These are phyloP conservation scores for Propsilocerus akamusi DNA, from an alignment of 1,140 invertebrate genomes.

Conservation along the genomic window DNA sequence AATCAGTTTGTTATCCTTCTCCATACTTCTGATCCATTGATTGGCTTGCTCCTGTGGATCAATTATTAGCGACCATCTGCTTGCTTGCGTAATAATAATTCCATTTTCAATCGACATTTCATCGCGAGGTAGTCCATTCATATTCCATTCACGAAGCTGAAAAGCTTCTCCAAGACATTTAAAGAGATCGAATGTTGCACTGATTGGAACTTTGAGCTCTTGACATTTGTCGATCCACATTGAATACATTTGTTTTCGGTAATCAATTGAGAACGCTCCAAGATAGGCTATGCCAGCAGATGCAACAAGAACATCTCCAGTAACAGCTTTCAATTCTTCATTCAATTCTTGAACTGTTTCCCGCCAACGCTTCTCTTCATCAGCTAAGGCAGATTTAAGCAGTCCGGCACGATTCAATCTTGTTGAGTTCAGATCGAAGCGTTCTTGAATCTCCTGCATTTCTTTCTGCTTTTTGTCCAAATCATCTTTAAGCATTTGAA, in stretches of 20 bases:
- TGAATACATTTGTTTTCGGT: conserved; percentile 44
- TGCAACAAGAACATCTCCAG: conserved; percentile 66
- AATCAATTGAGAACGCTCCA: conserved; percentile 62
- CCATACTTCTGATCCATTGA: conserved; percentile 70
- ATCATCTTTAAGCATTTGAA: conserved; percentile 20
- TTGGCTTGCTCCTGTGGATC: conserved; percentile 85
- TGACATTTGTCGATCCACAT: conserved; percentile 46
- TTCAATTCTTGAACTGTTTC: conserved; percentile 34
- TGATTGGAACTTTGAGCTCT: conserved; percentile 46
- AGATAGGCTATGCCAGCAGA: conserved; percentile 74
- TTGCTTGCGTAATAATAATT: conserved; percentile 59
- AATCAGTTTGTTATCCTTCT: conserved; percentile 47
- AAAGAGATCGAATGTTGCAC: conserved; percentile 42
- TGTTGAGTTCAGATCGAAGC: conserved; percentile 55
- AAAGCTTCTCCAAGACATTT: conserved; percentile 63
- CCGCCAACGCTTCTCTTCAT: conserved; percentile 70
- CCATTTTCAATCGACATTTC: conserved; percentile 74
- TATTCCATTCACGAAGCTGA: conserved; percentile 69
- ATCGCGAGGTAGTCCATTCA: conserved; percentile 62
- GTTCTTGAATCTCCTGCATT: conserved; percentile 45
- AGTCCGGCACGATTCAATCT: conserved; percentile 60
- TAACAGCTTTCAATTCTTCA: conserved; percentile 18
- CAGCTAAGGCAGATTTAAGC: conserved; percentile 63
- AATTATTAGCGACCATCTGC: conserved; percentile 73
- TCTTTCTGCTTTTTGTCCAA: conserved; percentile 43